Conservation (phyloP, 1,140 invertebrate genomes). For the Forficula auricularia region DNA sequence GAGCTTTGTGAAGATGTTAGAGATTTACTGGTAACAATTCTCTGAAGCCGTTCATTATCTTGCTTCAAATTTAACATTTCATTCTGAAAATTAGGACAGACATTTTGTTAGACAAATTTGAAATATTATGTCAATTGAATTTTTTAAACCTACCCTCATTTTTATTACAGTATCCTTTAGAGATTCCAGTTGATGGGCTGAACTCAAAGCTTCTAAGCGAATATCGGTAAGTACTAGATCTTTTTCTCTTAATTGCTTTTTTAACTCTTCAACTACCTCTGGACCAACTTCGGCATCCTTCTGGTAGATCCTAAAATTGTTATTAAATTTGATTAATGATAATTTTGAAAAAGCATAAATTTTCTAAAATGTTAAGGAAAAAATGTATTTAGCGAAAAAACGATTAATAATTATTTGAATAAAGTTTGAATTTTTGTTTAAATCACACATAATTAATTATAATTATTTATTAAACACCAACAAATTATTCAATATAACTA, state of each 20-base stretch:
- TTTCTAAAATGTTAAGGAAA: neutral
- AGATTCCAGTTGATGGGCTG: constrained; percentile 89
- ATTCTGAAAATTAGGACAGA: constrained; percentile 40
- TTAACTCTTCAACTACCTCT: constrained; percentile 62
- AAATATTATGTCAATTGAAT: no score
- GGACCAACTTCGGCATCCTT: constrained; percentile 14
- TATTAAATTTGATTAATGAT: constrained; percentile 2
- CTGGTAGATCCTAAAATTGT: constrained; percentile 18
- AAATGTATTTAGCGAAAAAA: constrained; percentile 7
- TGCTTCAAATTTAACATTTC: constrained; percentile 93
- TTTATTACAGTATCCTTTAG: constrained; percentile 89
- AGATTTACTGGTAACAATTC: constrained; percentile 65
- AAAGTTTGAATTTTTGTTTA: no score
- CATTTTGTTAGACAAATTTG: neutral
- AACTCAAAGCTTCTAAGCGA: constrained; percentile 82
- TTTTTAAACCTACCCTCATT: constrained; percentile 71
- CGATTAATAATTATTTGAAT: constrained; percentile 1
- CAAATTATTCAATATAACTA: no score
- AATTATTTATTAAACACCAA: neutral
- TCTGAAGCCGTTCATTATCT: constrained; percentile 86
- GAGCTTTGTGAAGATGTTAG: constrained; percentile 63
- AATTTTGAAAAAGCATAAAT: neutral
- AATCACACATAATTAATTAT: neutral
- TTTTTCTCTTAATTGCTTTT: constrained; percentile 84
- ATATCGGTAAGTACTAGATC: constrained; percentile 93